phyloP scores from a whole-genome alignment of 92 coral and sea anemone genomes.

The Palythoa grandis region DNA sequence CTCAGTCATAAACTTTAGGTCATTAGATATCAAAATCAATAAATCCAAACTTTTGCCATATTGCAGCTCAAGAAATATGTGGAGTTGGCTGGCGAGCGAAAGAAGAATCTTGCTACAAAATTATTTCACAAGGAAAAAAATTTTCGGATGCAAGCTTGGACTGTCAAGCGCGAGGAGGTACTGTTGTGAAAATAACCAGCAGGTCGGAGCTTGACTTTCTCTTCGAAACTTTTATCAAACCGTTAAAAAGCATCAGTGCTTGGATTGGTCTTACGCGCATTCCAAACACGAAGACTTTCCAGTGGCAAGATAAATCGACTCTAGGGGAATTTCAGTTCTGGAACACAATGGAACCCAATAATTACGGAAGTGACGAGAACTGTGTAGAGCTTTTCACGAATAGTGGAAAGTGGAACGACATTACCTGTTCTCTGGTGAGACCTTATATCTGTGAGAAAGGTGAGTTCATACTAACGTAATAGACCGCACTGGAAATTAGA shows the following conservation, averaged over 20 bases:
- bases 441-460: slow-evolving; percentile 68
- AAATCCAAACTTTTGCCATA: not conserved
- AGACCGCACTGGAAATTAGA: no score
- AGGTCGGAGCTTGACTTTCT: slow-evolving; percentile 58
- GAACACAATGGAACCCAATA: slow-evolving; percentile 58
- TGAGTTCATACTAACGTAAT: not conserved
- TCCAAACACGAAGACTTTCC: slow-evolving; percentile 9
- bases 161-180: slow-evolving; percentile 44
- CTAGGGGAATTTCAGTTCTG: slow-evolving; percentile 35
- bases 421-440: slow-evolving; percentile 43
- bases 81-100: slow-evolving; percentile 69
- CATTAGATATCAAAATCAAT: not conserved
- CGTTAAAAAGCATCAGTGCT: slow-evolving; percentile 61
- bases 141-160: slow-evolving; percentile 53
- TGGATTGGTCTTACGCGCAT: slow-evolving; percentile 61
- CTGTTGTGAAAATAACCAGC: slow-evolving; percentile 51
- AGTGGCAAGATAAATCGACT: slow-evolving; percentile 30
- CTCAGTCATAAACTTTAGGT: not conserved
- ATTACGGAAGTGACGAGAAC: slow-evolving; percentile 45
- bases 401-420: slow-evolving; percentile 67
- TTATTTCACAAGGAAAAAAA: slow-evolving; percentile 45
- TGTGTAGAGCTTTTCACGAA: slow-evolving; percentile 57
- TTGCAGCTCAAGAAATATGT: slow-evolving; percentile 61
- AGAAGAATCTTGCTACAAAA: slow-evolving; percentile 64
- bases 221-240: slow-evolving; percentile 55